Evolutionary conservation across 2,797 vertebrate genomes (phyloP).

Genomic region (Sebastolobus alascanus): DNA sequence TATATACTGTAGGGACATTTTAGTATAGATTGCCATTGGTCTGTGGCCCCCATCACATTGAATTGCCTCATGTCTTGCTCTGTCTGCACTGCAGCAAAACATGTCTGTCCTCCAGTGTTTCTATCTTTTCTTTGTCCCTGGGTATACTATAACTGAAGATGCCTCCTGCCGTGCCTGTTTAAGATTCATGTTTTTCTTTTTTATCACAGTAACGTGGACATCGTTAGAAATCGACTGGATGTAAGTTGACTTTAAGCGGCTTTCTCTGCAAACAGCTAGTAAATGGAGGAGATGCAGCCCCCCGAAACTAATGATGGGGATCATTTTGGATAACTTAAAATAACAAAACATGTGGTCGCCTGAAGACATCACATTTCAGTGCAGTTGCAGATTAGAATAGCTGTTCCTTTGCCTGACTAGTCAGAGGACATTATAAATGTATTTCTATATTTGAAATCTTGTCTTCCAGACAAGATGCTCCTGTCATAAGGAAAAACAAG

Average conservation of each 20-base stretch:
- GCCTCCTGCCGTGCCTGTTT: constrained; percentile 25
- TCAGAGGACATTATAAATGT: neutral
- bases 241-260: constrained; percentile 19
- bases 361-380: neutral
- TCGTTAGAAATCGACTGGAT: constrained; percentile 40
- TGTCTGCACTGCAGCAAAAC: constrained; percentile 21
- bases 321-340: constrained; percentile 23
- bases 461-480: neutral
- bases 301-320: constrained; percentile 15
- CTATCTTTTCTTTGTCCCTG: constrained; percentile 12
- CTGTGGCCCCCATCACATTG: constrained; percentile 21
- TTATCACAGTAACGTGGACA: constrained; percentile 11
- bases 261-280: constrained; percentile 21
- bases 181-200: constrained; percentile 40
- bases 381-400: neutral
- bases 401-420: neutral
- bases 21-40: neutral
- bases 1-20: neutral
- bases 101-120: constrained; percentile 27
- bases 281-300: neutral
- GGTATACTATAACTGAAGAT: constrained; percentile 7
- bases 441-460: constrained; percentile 10
- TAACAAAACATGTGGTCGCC: constrained; percentile 7
- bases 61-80: constrained; percentile 17
- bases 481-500: neutral